These are phyloP conservation scores for Drosophila quadrilineata DNA, from an alignment of 1,140 invertebrate species.

Conservation along the genomic window DNA sequence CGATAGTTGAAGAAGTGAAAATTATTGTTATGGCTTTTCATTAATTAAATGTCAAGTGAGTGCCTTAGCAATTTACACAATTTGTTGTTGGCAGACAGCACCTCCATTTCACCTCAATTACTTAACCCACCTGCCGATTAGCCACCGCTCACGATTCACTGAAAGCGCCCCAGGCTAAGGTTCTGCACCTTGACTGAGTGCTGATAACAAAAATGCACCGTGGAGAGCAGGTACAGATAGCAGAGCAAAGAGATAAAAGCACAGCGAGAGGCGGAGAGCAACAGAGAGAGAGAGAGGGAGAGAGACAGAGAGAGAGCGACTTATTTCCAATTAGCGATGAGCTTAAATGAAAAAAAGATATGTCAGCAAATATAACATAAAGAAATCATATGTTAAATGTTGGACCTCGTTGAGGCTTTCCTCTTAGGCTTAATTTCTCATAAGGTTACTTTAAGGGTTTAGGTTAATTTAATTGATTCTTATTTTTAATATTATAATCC, in stretches of 20 bases:
- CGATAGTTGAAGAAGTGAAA: too few species aligned
- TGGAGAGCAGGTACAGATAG: background rate
- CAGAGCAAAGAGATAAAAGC: background rate
- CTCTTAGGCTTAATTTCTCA: too few species aligned
- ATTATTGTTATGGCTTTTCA: slow-evolving; percentile 22
- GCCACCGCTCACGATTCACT: slow-evolving; percentile 4
- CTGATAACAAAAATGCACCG: slow-evolving; percentile 36
- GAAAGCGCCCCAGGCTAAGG: background rate
- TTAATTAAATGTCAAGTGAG: slow-evolving; percentile 46
- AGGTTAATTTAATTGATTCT: too few species aligned
- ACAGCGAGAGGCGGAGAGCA: background rate
- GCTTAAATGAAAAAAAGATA: background rate
- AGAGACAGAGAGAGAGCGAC: background rate
- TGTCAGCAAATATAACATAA: background rate
- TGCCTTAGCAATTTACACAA: slow-evolving; percentile 7
- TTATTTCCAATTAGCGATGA: slow-evolving; percentile 8
- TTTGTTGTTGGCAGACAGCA: background rate
- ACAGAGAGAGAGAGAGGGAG: background rate
- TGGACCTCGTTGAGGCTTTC: too few species aligned
- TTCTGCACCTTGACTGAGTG: too few species aligned
- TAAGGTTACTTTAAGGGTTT: too few species aligned
- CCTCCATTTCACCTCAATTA: slow-evolving; percentile 8
- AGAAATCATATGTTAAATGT: too few species aligned
- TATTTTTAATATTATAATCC: too few species aligned
- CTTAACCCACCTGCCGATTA: slow-evolving; percentile 25